Evolutionary conservation across 2,888 invertebrate genomes (phyloP).

Genomic region (Drosophila anceps): DNA sequence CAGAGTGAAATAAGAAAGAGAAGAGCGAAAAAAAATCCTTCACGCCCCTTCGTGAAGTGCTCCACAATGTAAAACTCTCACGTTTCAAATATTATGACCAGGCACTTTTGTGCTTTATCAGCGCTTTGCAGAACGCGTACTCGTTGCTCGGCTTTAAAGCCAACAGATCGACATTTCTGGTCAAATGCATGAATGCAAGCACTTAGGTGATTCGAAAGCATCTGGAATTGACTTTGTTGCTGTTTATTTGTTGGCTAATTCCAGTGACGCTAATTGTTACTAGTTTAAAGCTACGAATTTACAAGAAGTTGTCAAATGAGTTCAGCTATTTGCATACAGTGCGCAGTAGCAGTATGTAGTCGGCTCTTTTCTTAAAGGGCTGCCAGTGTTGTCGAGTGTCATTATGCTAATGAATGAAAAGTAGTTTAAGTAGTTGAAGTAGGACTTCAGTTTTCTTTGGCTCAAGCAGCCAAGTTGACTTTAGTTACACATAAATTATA

Average conservation of each 20-base stretch:
- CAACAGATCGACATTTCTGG: slow-evolving; percentile 30
- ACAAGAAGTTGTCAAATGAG: slow-evolving; percentile 8
- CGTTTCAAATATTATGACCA: slow-evolving; percentile 58
- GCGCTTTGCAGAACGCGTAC: slow-evolving; percentile 43
- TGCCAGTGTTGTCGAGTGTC: slow-evolving; percentile 4
- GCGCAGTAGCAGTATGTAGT: not conserved
- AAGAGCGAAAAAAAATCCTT: slow-evolving; percentile 16
- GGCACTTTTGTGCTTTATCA: slow-evolving; percentile 61
- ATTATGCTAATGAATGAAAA: slow-evolving; percentile 8
- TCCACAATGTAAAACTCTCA: slow-evolving; percentile 51
- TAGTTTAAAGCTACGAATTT: slow-evolving; percentile 16
- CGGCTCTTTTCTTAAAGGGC: slow-evolving; percentile 9
- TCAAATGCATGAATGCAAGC: not conserved
- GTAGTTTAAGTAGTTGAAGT: slow-evolving; percentile 1
- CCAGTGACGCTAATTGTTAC: slow-evolving; percentile 30
- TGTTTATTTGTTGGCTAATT: slow-evolving; percentile 23
- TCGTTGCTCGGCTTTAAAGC: slow-evolving; percentile 33
- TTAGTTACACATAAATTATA: not conserved
- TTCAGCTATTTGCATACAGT: slow-evolving; percentile 34
- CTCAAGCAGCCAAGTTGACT: not conserved
- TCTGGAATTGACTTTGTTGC: slow-evolving; percentile 16
- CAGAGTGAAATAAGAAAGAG: slow-evolving; percentile 10
- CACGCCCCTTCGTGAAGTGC: slow-evolving; percentile 17
- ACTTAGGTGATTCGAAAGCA: slow-evolving; percentile 5
- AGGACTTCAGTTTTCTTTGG: not conserved